Evolutionary conservation across 2,113 vertebrate genomes (phyloP).

Genomic region (Hippopotamus amphibius): DNA sequence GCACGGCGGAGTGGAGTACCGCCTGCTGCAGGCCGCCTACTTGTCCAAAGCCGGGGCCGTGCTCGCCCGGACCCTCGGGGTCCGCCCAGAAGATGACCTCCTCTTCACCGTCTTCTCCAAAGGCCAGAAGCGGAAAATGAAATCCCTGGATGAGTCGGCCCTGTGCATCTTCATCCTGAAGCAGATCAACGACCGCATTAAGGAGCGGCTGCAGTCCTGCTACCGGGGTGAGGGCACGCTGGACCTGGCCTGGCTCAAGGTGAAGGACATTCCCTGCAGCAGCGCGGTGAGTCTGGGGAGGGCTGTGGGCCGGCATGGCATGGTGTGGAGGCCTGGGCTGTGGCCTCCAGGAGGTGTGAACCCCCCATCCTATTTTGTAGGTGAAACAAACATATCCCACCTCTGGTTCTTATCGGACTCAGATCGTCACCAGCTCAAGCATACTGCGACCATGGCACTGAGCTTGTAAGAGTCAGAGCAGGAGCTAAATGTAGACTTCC

Average conservation of each 20-base stretch:
- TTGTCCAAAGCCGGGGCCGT: slow-evolving; percentile 95
- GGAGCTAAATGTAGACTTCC: not conserved
- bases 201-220: slow-evolving; percentile 97
- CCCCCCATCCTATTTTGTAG: not conserved
- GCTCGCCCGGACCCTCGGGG: slow-evolving; percentile 92
- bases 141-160: slow-evolving; percentile 96
- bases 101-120: slow-evolving; percentile 98
- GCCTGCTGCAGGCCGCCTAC: slow-evolving; percentile 96
- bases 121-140: slow-evolving; percentile 97
- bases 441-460: not conserved
- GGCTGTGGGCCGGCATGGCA: fast-evolving
- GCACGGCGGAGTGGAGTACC: slow-evolving; percentile 95
- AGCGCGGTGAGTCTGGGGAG: slow-evolving; percentile 93
- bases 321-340: not conserved
- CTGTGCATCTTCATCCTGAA: slow-evolving; percentile 97
- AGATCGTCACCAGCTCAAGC: not conserved
- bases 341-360: not conserved
- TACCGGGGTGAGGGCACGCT: slow-evolving; percentile 98
- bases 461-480: not conserved
- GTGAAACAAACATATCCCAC: not conserved
- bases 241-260: slow-evolving; percentile 99
- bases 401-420: not conserved
- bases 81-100: slow-evolving; percentile 94
- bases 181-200: slow-evolving; percentile 97
- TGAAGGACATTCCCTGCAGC: slow-evolving; percentile 98